Evolutionary conservation across 2,888 invertebrate genomes (phyloP).

Genomic region (Amorpha juglandis): DNA sequence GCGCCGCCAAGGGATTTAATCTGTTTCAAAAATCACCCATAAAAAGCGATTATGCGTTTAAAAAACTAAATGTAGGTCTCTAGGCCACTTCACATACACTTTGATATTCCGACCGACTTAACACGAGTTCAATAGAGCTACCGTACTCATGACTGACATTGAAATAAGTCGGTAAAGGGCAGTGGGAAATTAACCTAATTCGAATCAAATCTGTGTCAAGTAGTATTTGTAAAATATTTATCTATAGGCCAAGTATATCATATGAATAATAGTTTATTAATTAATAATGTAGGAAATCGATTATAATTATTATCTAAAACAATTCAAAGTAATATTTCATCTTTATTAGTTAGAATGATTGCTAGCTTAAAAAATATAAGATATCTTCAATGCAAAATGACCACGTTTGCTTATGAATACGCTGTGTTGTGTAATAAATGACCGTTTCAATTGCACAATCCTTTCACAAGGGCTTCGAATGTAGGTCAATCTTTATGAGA

Average conservation of each 20-base stretch:
- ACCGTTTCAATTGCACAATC: slow-evolving; percentile 85
- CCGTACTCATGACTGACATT: slow-evolving; percentile 87
- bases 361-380: slow-evolving; percentile 53
- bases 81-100: slow-evolving; percentile 94
- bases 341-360: slow-evolving; percentile 46
- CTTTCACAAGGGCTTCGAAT: slow-evolving; percentile 84
- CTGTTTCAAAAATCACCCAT: slow-evolving; percentile 85
- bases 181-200: slow-evolving; percentile 79
- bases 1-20: slow-evolving; percentile 77
- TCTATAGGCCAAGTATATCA: slow-evolving; percentile 6
- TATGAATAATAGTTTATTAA: slow-evolving; percentile 4
- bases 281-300: slow-evolving; percentile 27
- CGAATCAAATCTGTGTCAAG: slow-evolving; percentile 71
- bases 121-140: slow-evolving; percentile 88
- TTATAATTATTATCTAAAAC: slow-evolving; percentile 37
- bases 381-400: slow-evolving; percentile 74
- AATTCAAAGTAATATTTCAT: slow-evolving; percentile 46
- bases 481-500: slow-evolving; percentile 82
- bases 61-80: slow-evolving; percentile 91
- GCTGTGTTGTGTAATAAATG: slow-evolving; percentile 82
- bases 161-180: slow-evolving; percentile 84
- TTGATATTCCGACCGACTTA: slow-evolving; percentile 90
- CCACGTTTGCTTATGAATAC: slow-evolving; percentile 79
- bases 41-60: slow-evolving; percentile 62
- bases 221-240: slow-evolving; percentile 57